Percentiles rank a stretch among this genome's conserved stretches.
These are phyloP conservation scores for Apis mellifera DNA, from an alignment of 1,140 invertebrate species.

Conservation along the genomic window Amel_HAv3.1 CM009936.2:16848001-16848500, in stretches of 20 bases:
- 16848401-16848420: constrained; percentile 14
- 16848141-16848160: too few relatives aligned
- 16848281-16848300: background rate
- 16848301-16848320: background rate
- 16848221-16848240: constrained; percentile 75
- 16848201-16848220: constrained; percentile 76
- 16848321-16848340: background rate
- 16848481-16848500: constrained; percentile 70
- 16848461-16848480: constrained; percentile 57
- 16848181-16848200: background rate
- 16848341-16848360: background rate
- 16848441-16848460: constrained; percentile 68
- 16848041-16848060: too few relatives aligned
- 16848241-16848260: constrained; percentile 73
- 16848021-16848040: too few relatives aligned
- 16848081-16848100: too few relatives aligned
- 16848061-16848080: too few relatives aligned
- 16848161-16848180: too few relatives aligned
- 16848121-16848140: too few relatives aligned
- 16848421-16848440: constrained; percentile 66
- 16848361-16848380: background rate
- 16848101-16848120: too few relatives aligned
- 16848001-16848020: too few relatives aligned
- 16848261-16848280: constrained; percentile 56
- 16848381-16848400: background rate